Percentiles rank a stretch among this genome's conserved stretches.
Evolutionary conservation across 2,888 invertebrate species (phyloP).

Genomic region (Heteropelma amictum): DNA sequence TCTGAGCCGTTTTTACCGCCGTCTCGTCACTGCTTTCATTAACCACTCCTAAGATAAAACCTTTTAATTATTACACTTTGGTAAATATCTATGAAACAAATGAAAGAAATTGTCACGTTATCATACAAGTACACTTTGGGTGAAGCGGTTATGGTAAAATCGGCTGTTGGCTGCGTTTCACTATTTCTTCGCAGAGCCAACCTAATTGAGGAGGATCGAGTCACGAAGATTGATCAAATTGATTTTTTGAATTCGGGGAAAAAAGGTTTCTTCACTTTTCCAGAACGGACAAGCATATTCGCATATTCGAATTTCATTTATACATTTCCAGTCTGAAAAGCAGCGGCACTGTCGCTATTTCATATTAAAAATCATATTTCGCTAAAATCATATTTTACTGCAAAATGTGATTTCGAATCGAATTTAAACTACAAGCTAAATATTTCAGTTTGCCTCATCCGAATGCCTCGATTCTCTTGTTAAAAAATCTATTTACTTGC

Average conservation of each 20-base stretch:
- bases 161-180: constrained; percentile 29
- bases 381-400: too few relatives aligned
- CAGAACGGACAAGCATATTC: too few relatives aligned
- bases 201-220: constrained; percentile 20
- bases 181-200: background rate
- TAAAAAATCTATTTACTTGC: too few relatives aligned
- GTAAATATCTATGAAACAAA: constrained; percentile 7
- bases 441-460: too few relatives aligned
- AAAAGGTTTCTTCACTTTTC: background rate
- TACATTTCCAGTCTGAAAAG: too few relatives aligned
- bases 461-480: too few relatives aligned
- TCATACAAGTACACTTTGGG: background rate
- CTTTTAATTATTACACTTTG: too few relatives aligned
- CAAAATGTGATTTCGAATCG: too few relatives aligned
- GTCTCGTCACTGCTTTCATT: constrained; percentile 2
- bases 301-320: too few relatives aligned
- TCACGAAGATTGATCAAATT: background rate
- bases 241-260: background rate
- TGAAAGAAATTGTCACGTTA: constrained; percentile 2
- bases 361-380: too few relatives aligned
- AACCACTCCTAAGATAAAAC: background rate
- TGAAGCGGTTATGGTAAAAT: constrained; percentile 47
- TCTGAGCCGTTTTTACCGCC: constrained; percentile 48
- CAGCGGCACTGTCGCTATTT: too few relatives aligned
- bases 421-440: too few relatives aligned